Base-by-base conservation (phyloP, 2,113 vertebrate species). In the Crotalus helleri region DNA sequence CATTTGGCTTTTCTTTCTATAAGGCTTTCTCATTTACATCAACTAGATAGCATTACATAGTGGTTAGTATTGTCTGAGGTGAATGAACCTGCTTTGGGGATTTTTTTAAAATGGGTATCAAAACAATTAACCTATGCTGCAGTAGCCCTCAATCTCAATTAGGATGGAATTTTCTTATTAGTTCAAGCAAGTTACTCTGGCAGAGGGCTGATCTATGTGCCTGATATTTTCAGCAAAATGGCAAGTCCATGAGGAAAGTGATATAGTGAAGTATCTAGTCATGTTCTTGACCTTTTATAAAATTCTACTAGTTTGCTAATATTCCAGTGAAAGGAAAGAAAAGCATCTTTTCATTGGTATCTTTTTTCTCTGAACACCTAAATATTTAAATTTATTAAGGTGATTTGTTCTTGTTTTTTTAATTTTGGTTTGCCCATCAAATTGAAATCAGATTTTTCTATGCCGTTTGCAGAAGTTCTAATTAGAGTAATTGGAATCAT, bases 201-300 rank as follows among this genome's bases (percentile, higher is more conserved):
- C 90, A 81, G 86, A 94, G 92, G 86, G 57, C 96, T 97, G 96
- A 97, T 97, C 93, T 97, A 95, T 96, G 93, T 95, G 90, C 93
- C 94, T 97, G 96, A 93, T 97, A 97, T 97, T 97, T 97, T 96
- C 94, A 94, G 93, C 92, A 94, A 97, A 97, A 97, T 97, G 97
- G 96, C 97, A 97, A 96, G 94, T 95, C 95, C 92, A 61, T 93
- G 92, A 94, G 95, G 94, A 96, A 96, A 95, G 69, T 91, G 74
- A 95, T 59, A 87, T 92, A 96, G 33, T 94, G 96, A 96, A 96
- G 95, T 89, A 95, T 94, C 74, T 88, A 97, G 91, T 93, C 94
- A 94, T 95, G 93, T 94, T 93, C 91, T 94, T 96, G 96, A 96
- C 96, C 93, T 97, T 95, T 97, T 95, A 96, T 85, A 85, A 92